Conservation (phyloP, 2,113 vertebrate species). For the Beaufortia kweichowensis region DNA sequence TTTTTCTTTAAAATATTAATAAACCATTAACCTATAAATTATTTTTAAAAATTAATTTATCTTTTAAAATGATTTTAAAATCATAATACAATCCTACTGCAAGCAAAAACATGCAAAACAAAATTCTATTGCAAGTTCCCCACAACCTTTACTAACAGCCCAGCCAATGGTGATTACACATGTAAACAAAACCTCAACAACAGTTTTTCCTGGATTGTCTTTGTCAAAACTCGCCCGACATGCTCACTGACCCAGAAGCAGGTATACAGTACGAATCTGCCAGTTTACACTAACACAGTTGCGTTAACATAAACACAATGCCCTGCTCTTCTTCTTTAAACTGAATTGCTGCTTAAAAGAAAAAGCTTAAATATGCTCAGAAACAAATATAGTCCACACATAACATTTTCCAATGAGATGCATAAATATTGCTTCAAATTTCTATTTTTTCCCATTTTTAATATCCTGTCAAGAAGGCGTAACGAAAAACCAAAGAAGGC, state of each 20-base stretch:
- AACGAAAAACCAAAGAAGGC: slow-evolving; percentile 54
- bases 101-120: not conserved
- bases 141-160: slow-evolving; percentile 2
- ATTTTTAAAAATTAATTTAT: no score
- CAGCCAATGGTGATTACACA: slow-evolving; percentile 21
- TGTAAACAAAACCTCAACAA: slow-evolving; percentile 17
- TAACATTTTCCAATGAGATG: slow-evolving; percentile 42
- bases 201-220: slow-evolving; percentile 24
- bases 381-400: slow-evolving; percentile 32
- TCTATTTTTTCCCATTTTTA: slow-evolving; percentile 19
- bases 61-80: not conserved
- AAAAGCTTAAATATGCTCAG: slow-evolving; percentile 63
- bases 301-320: slow-evolving; percentile 33
- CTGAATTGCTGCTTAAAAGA: slow-evolving; percentile 72
- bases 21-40: no score
- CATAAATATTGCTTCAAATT: slow-evolving; percentile 32
- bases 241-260: slow-evolving; percentile 29
- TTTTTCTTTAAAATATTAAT: no score
- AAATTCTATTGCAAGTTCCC: not conserved
- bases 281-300: slow-evolving; percentile 47
- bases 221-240: slow-evolving; percentile 20
- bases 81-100: not conserved
- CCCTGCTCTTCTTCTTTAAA: slow-evolving; percentile 31
- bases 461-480: slow-evolving; percentile 48
- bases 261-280: slow-evolving; percentile 9